Percentiles rank a stretch among this genome's conserved stretches.
These are phyloP conservation scores for Micrastur ruficollis DNA, from an alignment of 2,797 vertebrate genomes.

Conservation along the genomic window DNA sequence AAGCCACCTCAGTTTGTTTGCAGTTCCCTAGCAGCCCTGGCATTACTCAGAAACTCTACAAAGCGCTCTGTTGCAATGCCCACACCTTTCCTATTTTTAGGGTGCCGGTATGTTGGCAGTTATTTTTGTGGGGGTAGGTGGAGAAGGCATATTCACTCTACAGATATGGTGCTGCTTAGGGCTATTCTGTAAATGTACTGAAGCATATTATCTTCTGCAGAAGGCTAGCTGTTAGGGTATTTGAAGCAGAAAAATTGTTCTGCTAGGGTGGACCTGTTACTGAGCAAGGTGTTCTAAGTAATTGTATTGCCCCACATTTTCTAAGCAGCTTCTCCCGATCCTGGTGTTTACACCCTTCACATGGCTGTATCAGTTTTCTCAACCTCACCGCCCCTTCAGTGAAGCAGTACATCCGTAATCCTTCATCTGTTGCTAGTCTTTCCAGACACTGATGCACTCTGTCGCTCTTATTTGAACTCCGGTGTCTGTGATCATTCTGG, in stretches of 20 bases:
- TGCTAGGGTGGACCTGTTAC: neutral
- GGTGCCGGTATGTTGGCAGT: neutral
- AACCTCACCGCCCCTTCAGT: neutral
- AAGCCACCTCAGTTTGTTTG: conserved; percentile 16
- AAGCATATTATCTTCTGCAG: neutral
- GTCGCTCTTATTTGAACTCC: neutral
- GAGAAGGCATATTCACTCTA: neutral
- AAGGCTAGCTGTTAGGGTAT: neutral
- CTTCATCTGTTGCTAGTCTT: neutral
- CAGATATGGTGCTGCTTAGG: neutral
- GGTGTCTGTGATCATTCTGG: neutral
- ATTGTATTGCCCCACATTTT: neutral
- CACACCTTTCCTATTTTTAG: conserved; percentile 53
- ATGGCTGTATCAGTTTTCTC: neutral
- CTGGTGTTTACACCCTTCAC: neutral
- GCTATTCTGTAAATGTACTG: neutral
- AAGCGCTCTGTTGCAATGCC: neutral
- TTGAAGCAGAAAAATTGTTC: neutral
- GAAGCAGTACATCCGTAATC: neutral
- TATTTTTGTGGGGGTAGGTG: neutral
- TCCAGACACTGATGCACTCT: neutral
- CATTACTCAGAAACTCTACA: neutral
- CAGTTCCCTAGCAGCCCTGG: conserved; percentile 19
- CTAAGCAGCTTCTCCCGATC: neutral
- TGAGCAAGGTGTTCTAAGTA: neutral